Percentiles rank a stretch among this genome's conserved stretches.
Evolutionary conservation across 1,140 invertebrate genomes (phyloP).

Genomic region (Trachymyrmex cornetzi): DNA sequence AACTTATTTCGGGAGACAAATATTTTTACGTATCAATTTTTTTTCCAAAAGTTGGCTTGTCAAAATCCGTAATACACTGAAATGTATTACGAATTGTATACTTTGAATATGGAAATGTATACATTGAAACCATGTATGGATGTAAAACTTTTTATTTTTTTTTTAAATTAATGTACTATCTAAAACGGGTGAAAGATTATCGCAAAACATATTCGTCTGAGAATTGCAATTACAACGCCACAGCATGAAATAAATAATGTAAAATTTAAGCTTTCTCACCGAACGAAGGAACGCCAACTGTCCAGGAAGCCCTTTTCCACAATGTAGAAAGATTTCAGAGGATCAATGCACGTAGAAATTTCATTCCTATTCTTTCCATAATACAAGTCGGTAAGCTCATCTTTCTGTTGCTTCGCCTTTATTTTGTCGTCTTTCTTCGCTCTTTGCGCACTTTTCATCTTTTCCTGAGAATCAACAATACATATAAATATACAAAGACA

Average conservation of each 20-base stretch:
- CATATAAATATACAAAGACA: neutral
- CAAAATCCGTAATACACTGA: neutral
- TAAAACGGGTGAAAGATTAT: neutral
- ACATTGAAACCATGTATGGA: neutral
- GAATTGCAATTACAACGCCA: neutral
- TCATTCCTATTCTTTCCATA: conserved; percentile 80
- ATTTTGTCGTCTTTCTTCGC: conserved; percentile 84
- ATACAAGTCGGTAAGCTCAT: conserved; percentile 82
- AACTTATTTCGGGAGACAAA: no score
- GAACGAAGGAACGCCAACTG: conserved; percentile 82
- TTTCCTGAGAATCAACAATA: conserved; percentile 73
- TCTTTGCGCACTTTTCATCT: conserved; percentile 80
- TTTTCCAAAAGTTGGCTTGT: neutral
- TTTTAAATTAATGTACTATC: neutral
- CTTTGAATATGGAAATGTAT: neutral
- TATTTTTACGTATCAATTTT: neutral
- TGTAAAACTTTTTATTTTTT: neutral
- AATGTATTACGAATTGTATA: no score
- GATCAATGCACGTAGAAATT: conserved; percentile 73
- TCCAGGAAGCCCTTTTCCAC: conserved; percentile 83
- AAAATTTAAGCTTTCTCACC: conserved; percentile 77
- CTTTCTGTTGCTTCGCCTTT: conserved; percentile 83
- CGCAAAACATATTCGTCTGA: neutral
- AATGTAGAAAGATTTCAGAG: conserved; percentile 78
- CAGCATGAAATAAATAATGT: conserved; percentile 10